Evolutionary conservation across 2,888 invertebrate species (phyloP).

Genomic region (Lasioglossum villosulum): DNA sequence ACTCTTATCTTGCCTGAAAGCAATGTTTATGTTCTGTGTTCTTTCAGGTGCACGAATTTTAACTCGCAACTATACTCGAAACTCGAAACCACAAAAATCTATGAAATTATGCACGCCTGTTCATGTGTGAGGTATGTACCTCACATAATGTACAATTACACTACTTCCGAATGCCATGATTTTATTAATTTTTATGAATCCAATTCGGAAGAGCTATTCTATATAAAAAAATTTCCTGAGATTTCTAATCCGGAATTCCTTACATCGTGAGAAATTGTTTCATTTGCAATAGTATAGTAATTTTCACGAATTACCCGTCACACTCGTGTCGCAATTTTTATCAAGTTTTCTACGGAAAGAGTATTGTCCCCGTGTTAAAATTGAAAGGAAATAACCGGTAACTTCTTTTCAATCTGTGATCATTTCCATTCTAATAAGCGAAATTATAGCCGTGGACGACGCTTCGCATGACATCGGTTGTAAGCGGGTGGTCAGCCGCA

Average conservation of each 20-base stretch:
- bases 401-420: constrained; percentile 13
- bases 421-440: constrained; percentile 59
- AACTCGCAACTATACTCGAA: no score
- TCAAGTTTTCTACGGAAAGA: background rate
- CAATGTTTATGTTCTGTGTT: background rate
- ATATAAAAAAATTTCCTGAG: background rate
- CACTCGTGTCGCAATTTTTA: background rate
- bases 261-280: background rate
- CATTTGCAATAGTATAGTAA: background rate
- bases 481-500: constrained; percentile 71
- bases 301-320: background rate
- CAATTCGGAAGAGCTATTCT: no score
- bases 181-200: no score
- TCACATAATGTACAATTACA: no score
- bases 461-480: constrained; percentile 63
- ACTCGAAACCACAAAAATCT: no score
- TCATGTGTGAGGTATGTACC: no score
- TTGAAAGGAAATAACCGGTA: background rate
- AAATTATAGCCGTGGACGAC: constrained; percentile 54
- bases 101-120: no score
- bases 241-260: background rate
- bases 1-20: background rate
- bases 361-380: background rate
- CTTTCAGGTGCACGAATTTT: background rate
- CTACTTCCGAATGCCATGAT: no score